phyloP scores from a whole-genome alignment of 2,113 vertebrate species.

The Nothocercus nigrocapillus region DNA sequence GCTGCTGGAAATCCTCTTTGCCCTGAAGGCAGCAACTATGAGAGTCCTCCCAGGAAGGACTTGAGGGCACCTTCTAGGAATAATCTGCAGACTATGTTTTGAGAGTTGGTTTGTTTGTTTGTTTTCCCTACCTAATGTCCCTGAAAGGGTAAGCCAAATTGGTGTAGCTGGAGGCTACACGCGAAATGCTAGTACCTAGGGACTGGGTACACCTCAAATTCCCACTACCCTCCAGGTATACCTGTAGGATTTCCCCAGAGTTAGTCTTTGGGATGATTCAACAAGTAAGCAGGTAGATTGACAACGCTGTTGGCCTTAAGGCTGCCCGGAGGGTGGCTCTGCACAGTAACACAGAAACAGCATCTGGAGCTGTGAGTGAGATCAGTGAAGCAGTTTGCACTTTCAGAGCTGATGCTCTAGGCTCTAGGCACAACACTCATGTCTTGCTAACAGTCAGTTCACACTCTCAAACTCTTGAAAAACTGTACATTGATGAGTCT shows the following conservation, averaged over 20 bases:
- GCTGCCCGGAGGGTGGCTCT: constrained; percentile 29
- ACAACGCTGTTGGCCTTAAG: constrained; percentile 3
- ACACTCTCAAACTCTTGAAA: background rate
- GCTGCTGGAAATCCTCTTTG: background rate
- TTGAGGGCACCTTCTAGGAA: background rate
- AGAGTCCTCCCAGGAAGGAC: background rate
- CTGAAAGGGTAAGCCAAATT: constrained; percentile 26
- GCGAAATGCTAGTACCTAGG: background rate
- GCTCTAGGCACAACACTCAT: background rate
- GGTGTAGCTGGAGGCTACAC: background rate
- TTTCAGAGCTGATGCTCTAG: constrained; percentile 17
- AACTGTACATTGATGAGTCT: background rate
- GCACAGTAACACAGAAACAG: background rate
- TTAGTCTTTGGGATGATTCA: background rate
- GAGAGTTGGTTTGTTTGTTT: too few species aligned
- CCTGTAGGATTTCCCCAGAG: background rate
- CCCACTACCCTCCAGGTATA: background rate
- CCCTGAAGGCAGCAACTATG: background rate
- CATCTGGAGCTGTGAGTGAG: background rate
- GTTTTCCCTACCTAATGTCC: constrained; percentile 1
- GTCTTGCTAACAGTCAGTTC: background rate
- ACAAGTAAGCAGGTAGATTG: background rate
- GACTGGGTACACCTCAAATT: background rate
- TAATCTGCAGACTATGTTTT: background rate
- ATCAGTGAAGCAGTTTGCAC: constrained; percentile 17